Conservation (phyloP, 2,113 vertebrate species). For the Otolemur garnettii region DNA sequence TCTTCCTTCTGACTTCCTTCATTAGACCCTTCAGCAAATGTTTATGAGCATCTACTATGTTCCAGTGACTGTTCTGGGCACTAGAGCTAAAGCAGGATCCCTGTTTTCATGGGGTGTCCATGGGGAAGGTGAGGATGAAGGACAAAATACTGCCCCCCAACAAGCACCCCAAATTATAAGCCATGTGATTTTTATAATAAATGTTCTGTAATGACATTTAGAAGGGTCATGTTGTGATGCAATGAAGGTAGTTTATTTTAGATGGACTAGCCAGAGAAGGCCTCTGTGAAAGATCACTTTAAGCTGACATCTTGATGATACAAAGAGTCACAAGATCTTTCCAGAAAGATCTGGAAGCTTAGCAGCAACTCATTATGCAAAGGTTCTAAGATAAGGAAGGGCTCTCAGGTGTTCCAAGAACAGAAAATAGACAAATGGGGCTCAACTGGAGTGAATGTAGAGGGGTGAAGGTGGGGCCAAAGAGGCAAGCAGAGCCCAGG, state of each 20-base stretch:
- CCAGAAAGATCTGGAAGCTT: background rate
- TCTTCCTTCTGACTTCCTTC: no score
- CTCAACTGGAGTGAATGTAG: background rate
- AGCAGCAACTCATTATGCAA: background rate
- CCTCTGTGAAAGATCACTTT: background rate
- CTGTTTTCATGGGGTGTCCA: background rate
- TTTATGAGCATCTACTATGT: background rate
- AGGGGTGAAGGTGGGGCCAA: background rate
- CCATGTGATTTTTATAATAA: background rate
- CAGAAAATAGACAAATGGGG: background rate
- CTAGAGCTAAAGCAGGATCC: background rate
- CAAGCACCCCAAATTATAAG: background rate
- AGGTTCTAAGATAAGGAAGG: background rate
- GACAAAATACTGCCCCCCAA: background rate
- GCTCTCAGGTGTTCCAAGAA: background rate
- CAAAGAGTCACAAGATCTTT: background rate
- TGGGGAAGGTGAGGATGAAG: rapidly evolving
- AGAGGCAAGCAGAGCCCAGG: background rate
- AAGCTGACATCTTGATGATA: background rate
- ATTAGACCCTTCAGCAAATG: background rate
- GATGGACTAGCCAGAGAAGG: background rate
- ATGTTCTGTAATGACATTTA: background rate
- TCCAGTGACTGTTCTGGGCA: background rate
- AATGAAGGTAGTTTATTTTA: background rate
- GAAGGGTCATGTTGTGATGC: background rate